phyloP scores from a whole-genome alignment of 2,888 invertebrate genomes.

The Hirtodrosophila cameraria region DNA sequence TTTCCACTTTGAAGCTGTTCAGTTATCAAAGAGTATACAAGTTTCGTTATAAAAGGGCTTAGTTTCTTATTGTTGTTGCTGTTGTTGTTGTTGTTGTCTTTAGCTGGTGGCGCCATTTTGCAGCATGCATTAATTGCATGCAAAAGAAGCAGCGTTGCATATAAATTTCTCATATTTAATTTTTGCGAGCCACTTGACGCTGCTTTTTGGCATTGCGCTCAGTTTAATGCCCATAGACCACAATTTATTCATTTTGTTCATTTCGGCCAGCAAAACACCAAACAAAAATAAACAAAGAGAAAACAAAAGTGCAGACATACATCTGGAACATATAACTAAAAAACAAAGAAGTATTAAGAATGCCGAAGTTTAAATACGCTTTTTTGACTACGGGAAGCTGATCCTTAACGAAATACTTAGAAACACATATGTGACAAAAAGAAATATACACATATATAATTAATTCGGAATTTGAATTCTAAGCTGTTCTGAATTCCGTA shows the following conservation, averaged over 20 bases:
- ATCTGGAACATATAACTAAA: constrained; percentile 7
- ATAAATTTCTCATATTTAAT: constrained; percentile 77
- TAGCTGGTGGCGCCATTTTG: constrained; percentile 41
- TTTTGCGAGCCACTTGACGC: constrained; percentile 64
- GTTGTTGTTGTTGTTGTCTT: constrained; percentile 4
- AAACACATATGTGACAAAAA: no score
- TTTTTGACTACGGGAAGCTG: no score
- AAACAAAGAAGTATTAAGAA: background rate
- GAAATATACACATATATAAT: no score
- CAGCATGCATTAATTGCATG: constrained; percentile 69
- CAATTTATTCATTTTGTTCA: constrained; percentile 58
- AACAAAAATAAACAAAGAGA: background rate
- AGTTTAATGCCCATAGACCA: constrained; percentile 58
- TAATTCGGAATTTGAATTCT: no score
- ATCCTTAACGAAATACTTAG: no score
- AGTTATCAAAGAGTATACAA: constrained; percentile 26
- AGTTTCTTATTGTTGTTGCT: constrained; percentile 15
- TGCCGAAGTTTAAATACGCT: background rate
- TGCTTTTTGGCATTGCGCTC: constrained; percentile 58
- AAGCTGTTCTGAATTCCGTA: no score
- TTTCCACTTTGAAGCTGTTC: background rate
- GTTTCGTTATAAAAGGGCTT: background rate
- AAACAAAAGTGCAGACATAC: constrained; percentile 2
- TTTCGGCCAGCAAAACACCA: constrained; percentile 23
- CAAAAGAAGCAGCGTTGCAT: constrained; percentile 63